phyloP scores from a whole-genome alignment of 2,113 vertebrate species.

The Semnopithecus entellus region DNA sequence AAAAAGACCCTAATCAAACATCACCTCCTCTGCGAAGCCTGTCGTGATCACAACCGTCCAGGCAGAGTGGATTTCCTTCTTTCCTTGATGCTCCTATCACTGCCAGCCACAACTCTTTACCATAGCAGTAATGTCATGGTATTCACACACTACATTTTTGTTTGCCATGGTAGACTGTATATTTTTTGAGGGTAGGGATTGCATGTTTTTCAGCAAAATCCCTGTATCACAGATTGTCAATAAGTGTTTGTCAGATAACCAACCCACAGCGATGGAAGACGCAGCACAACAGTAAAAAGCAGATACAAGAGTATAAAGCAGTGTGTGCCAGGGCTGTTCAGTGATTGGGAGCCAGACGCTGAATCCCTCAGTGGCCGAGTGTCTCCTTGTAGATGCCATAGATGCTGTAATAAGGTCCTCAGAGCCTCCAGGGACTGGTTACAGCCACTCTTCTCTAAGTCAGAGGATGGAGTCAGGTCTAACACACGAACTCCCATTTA shows the following conservation, averaged over 20 bases:
- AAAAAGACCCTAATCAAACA: background rate
- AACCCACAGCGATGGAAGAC: background rate
- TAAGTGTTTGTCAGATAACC: background rate
- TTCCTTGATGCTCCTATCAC: background rate
- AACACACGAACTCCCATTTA: constrained; percentile 5
- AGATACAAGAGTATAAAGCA: background rate
- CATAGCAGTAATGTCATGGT: rapidly evolving
- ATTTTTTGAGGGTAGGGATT: background rate
- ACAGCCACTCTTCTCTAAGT: background rate
- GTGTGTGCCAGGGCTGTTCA: rapidly evolving
- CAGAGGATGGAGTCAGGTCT: background rate
- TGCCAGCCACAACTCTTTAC: background rate
- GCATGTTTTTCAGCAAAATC: background rate
- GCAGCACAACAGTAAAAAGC: background rate
- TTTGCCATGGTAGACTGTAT: background rate
- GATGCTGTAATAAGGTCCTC: rapidly evolving
- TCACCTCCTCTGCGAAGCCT: background rate
- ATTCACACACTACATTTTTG: background rate
- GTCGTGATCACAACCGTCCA: background rate
- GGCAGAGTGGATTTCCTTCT: background rate
- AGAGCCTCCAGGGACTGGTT: background rate
- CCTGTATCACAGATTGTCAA: background rate
- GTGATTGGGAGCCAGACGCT: background rate
- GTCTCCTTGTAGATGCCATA: too few relatives aligned
- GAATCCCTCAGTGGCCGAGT: background rate